A percentile compares a stretch with the other conserved stretches of the same genome.
phyloP scores from a whole-genome alignment of 2,797 vertebrate genomes.

The Tolypeutes matacus region DNA sequence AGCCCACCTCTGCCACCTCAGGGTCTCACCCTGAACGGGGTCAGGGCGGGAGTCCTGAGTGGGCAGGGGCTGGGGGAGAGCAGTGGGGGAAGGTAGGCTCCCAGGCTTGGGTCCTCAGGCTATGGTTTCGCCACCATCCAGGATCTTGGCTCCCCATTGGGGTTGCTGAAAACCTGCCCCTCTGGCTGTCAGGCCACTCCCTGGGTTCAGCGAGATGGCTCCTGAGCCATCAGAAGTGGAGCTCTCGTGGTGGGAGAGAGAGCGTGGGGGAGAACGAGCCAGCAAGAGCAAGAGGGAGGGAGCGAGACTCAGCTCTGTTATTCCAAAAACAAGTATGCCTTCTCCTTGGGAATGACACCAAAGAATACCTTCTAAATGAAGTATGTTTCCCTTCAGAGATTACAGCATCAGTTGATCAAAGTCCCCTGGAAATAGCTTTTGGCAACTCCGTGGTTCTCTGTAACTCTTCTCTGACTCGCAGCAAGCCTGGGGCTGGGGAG shows the following conservation, averaged over 20 bases:
- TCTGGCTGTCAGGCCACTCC: conserved; percentile 58
- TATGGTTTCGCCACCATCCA: background rate
- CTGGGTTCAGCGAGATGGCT: background rate
- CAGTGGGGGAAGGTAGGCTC: background rate
- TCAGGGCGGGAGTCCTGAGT: background rate
- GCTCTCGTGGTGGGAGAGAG: conserved; percentile 20
- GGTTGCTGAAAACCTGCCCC: background rate
- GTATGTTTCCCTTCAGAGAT: conserved; percentile 90
- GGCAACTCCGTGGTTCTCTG: conserved; percentile 85
- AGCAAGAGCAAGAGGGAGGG: background rate
- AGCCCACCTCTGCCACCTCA: background rate
- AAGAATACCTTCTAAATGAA: conserved; percentile 90
- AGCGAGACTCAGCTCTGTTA: conserved; percentile 35
- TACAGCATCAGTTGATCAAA: conserved; percentile 90
- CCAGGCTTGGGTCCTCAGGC: background rate
- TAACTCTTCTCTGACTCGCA: conserved; percentile 81
- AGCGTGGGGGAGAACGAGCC: background rate
- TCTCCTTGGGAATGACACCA: conserved; percentile 89
- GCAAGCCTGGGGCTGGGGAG: conserved; percentile 61
- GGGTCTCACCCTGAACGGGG: background rate
- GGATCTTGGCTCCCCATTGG: conserved; percentile 49
- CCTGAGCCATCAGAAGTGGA: background rate
- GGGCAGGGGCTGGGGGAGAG: background rate
- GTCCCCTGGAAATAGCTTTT: conserved; percentile 90
- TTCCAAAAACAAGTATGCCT: conserved; percentile 81